Base-by-base conservation (phyloP, 2,113 vertebrate genomes). In the Neomonachus schauinslandi region DNA sequence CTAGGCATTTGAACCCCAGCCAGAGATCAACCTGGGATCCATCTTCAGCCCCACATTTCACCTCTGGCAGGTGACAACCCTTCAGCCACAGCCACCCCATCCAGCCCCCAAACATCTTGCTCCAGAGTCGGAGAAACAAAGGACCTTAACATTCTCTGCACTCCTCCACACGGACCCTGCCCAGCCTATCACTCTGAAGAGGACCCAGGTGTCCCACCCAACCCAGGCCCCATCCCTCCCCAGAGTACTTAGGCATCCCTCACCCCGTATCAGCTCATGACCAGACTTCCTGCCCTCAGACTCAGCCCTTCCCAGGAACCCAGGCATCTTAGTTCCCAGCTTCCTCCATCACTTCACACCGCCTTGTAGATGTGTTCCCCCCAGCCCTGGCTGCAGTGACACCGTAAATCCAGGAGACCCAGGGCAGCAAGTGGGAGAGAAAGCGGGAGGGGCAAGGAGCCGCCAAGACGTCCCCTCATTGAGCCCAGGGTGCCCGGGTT, bases 391-490 rank as follows among this genome's bases (percentile, higher is more conserved):
- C 91, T 81, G 91, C 69, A 39, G 93, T 6, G 96, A 93, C 96
- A 33, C 82, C 4, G 33, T 31, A 46, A 84, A 95, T 71, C 88
- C 92, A 12, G 65, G 91, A 93, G 93, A 61, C 39, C 46, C 39
- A 69, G 46, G 95, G 39, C 55, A 28, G 81, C 85, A 8, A 83
- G 81, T 4, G 36, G 51, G 19, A 22, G 76, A 86, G 93, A 96
- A 46, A 42, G 94, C 36, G 11, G 63, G 72, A 65, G 79, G 74
- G 22, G 71, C 19, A 55, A 31, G 86, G 69, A 46, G 90, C 91
- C 57, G 13, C 86, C 80, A 49, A 91, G 94, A 83, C 96, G 91
- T 97, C 98, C 94, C 85, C 91, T 91, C 91, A 49, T 71, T 65
- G 95, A 95, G 93, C 81, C 86, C 69, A 1, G 33, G 51, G 84